Evolutionary conservation across 2,113 vertebrate genomes (phyloP).

Genomic region (Sterna hirundo): DNA sequence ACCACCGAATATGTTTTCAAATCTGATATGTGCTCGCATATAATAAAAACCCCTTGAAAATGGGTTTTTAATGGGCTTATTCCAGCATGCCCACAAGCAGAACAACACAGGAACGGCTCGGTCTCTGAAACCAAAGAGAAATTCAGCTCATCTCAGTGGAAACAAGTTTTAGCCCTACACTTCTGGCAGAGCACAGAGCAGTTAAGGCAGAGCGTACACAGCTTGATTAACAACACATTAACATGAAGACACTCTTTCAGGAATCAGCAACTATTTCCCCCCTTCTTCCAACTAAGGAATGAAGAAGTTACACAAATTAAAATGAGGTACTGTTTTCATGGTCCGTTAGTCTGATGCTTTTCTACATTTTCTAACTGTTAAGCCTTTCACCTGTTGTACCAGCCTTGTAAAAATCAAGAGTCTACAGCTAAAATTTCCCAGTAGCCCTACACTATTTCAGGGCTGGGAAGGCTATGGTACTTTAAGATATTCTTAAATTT

Average conservation of each 20-base stretch:
- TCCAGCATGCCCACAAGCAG: background rate
- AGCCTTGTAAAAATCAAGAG: background rate
- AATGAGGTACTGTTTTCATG: background rate
- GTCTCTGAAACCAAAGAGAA: background rate
- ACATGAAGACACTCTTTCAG: rapidly evolving
- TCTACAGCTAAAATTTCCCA: background rate
- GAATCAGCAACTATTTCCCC: background rate
- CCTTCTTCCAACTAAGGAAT: background rate
- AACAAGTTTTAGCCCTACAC: background rate
- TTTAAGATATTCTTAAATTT: background rate
- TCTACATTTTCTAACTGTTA: background rate
- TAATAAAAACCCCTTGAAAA: background rate
- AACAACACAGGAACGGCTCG: rapidly evolving
- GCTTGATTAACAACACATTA: background rate
- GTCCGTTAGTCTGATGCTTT: background rate
- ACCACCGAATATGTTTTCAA: background rate
- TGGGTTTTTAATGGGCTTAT: background rate
- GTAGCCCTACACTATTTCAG: background rate
- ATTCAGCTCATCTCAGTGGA: background rate
- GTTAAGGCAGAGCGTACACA: background rate
- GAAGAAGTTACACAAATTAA: background rate
- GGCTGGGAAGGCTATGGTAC: background rate
- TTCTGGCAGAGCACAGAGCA: background rate
- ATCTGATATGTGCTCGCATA: background rate
- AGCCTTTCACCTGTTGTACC: background rate